Base-by-base conservation (phyloP, 2,888 invertebrate genomes). In the Cancer borealis region DNA sequence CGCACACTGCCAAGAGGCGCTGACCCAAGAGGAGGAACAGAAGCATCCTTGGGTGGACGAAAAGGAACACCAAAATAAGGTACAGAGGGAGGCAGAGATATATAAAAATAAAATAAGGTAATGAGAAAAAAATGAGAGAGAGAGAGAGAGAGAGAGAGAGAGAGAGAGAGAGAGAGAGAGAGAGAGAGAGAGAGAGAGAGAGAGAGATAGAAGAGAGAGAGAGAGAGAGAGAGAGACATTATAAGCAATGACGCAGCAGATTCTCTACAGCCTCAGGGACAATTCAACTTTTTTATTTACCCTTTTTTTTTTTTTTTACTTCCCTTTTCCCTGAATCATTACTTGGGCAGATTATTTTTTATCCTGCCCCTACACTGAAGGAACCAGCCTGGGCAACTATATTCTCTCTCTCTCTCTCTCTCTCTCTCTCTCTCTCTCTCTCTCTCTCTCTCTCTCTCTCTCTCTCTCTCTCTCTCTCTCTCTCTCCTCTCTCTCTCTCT, bases 351-450 rank as follows among this genome's bases (percentile, higher is more conserved):
- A 12, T 21, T n/a, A 5, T 66, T 66, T 66, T 66, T 66, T 66
- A n/a, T 66, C 66, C n/a, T 6, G 14, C n/a, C 66, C 66, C 66
- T 66, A 66, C 54, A 54, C 10, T 54, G 54, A 54, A 54, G 14
- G 12, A 54, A 12, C 12, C 49, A 49, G 12, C 49, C 8, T 12
- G 12, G 10, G 12, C 49, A 3, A 8, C 2, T 30, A 87, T 47
- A 6, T 0, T 21, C 89, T 47, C 89, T 47, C 89, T 89, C 89
- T 47, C 46, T 46, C 47, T 89, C 47, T 46, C 47, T 89, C 89
- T 89, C 89, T 89, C 89, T 89, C 89, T 89, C 89, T 89, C 89
- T 89, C 89, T 89, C 89, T 89, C 89, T 89, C 89, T 89, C 89
- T 89, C 60, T 60, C 60, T 60, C 60, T 60, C 60, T 60, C 60